phyloP scores from a whole-genome alignment of 2,888 invertebrate genomes.

The Platerodrilus igneus region DNA sequence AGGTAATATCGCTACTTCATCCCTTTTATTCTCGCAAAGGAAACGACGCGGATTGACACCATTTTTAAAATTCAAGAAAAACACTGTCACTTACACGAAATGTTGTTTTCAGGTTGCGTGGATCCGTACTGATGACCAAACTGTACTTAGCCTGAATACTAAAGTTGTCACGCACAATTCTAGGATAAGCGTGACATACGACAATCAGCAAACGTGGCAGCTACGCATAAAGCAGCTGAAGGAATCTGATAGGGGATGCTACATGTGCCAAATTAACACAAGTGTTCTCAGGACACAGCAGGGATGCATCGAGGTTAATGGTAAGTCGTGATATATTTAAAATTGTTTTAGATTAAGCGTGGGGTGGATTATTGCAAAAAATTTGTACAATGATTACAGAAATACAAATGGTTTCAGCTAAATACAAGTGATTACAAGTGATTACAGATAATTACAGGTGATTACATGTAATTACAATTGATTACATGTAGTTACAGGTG shows the following conservation, averaged over 20 bases:
- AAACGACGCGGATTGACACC: no score
- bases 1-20: no score
- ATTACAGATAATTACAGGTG: no score
- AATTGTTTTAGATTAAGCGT: no score
- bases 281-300: slow-evolving; percentile 81
- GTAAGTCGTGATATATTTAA: slow-evolving; percentile 47
- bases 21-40: no score
- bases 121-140: slow-evolving; percentile 86
- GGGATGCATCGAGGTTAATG: slow-evolving; percentile 83
- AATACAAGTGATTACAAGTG: no score
- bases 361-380: no score
- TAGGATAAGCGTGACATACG: slow-evolving; percentile 75
- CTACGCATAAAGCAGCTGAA: slow-evolving; percentile 76
- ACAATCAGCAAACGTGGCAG: slow-evolving; percentile 80
- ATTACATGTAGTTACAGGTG: no score
- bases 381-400: no score
- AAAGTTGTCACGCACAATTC: slow-evolving; percentile 80
- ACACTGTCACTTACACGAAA: no score
- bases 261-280: slow-evolving; percentile 91
- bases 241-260: slow-evolving; percentile 80
- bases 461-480: no score
- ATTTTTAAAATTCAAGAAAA: neutral
- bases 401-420: no score
- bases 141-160: slow-evolving; percentile 80
- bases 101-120: slow-evolving; percentile 80